phyloP scores from a whole-genome alignment of 2,888 invertebrate species.

The Balanococcus diminutus region DNA sequence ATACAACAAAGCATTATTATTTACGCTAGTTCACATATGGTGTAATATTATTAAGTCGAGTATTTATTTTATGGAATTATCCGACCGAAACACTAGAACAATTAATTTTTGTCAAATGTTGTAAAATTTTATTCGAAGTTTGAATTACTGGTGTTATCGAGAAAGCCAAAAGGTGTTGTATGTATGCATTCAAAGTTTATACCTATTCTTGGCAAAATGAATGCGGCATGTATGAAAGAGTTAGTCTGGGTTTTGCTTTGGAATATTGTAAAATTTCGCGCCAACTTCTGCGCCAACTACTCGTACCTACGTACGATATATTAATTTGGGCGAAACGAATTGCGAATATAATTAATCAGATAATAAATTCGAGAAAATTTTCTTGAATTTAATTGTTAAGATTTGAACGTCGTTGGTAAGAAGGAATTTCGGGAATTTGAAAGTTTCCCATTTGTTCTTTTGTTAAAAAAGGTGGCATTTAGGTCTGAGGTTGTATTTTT shows the following conservation, averaged over 20 bases:
- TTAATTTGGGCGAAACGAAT: slow-evolving; percentile 2
- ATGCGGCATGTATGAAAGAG: background rate
- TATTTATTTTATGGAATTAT: background rate
- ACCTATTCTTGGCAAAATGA: background rate
- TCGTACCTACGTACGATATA: too few relatives aligned
- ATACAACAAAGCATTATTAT: background rate
- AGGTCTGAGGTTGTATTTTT: background rate
- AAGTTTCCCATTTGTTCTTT: background rate
- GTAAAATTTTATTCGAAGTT: slow-evolving; percentile 1
- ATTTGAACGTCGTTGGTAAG: background rate
- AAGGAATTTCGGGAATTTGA: slow-evolving; percentile 3
- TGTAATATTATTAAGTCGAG: background rate
- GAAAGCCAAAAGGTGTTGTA: background rate
- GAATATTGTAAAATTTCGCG: background rate
- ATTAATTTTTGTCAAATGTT: background rate
- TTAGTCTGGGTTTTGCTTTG: background rate
- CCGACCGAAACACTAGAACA: background rate
- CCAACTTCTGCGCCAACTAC: background rate
- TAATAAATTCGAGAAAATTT: slow-evolving; percentile 3
- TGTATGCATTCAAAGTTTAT: background rate
- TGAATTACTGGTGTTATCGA: background rate
- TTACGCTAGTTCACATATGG: background rate
- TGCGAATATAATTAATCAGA: slow-evolving; percentile 16
- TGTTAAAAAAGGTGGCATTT: background rate
- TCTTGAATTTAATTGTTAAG: slow-evolving; percentile 2